Percentiles rank a stretch among this genome's conserved stretches.
phyloP scores from a whole-genome alignment of 2,888 invertebrate species.

The Margaritifera margaritifera region DNA sequence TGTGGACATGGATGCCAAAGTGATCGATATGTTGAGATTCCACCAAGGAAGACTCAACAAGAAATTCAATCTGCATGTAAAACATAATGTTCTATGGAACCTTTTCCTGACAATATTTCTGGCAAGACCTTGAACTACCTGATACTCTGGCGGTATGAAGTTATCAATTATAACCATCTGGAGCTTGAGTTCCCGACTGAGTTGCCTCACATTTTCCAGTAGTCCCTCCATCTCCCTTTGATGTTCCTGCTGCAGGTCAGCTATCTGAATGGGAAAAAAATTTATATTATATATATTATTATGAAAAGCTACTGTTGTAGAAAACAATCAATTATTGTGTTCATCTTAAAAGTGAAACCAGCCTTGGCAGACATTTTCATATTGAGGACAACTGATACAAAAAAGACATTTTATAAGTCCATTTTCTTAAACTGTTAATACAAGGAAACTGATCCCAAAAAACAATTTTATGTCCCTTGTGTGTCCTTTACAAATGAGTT shows the following conservation, averaged over 20 bases:
- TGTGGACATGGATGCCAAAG: too few species aligned
- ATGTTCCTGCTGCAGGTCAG: constrained; percentile 87
- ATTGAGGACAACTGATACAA: too few species aligned
- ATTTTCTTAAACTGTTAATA: too few species aligned
- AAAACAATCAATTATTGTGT: not conserved
- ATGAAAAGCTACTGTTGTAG: not conserved
- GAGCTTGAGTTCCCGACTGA: constrained; percentile 91
- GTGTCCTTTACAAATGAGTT: too few species aligned
- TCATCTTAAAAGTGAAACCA: too few species aligned
- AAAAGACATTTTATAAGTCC: too few species aligned
- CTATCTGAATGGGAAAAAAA: constrained; percentile 69
- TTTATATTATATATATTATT: too few species aligned
- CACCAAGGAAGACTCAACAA: too few species aligned
- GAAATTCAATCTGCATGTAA: not conserved
- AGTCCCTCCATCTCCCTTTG: constrained; percentile 97
- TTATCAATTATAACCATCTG: constrained; percentile 92
- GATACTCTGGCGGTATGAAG: constrained; percentile 94
- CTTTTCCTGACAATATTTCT: not conserved
- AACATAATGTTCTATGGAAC: not conserved
- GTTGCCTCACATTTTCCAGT: constrained; percentile 91
- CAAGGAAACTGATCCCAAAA: too few species aligned
- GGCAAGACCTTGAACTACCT: constrained; percentile 76
- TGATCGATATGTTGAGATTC: too few species aligned
- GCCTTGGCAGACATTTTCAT: too few species aligned
- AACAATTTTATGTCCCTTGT: too few species aligned